phyloP scores from a whole-genome alignment of 2,113 vertebrate genomes.

The Aplodontia rufa region DNA sequence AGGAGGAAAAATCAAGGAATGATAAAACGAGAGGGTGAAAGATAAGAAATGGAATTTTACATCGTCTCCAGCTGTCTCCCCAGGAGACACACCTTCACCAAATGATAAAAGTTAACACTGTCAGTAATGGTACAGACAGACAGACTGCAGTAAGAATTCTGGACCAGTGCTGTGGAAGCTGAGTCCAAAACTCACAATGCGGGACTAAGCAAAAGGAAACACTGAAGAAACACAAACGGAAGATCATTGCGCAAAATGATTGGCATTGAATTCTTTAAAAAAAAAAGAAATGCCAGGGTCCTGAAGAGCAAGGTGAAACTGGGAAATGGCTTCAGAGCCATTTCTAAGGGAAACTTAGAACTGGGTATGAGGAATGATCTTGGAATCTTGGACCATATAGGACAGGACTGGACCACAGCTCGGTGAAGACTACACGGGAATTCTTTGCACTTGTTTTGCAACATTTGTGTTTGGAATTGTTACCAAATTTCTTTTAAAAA shows the following conservation, averaged over 20 bases:
- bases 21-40: conserved; percentile 7
- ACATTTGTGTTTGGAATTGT: neutral
- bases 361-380: fast-evolving
- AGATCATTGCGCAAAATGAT: neutral
- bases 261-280: neutral
- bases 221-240: neutral
- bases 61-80: neutral
- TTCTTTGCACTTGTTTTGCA: neutral
- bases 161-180: neutral
- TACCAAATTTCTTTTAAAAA: neutral
- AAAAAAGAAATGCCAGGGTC: neutral
- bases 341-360: neutral
- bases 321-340: neutral
- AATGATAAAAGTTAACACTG: neutral
- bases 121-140: neutral
- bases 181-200: neutral
- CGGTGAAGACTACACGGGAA: neutral
- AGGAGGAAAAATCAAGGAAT: conserved; percentile 23
- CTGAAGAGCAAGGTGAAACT: neutral
- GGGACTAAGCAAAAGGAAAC: conserved; percentile 5
- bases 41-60: neutral
- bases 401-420: neutral
- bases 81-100: neutral
- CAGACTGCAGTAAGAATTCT: neutral
- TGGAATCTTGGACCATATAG: neutral